Evolutionary conservation across 2,888 invertebrate genomes (phyloP).

Genomic region (Agapostemon virescens): DNA sequence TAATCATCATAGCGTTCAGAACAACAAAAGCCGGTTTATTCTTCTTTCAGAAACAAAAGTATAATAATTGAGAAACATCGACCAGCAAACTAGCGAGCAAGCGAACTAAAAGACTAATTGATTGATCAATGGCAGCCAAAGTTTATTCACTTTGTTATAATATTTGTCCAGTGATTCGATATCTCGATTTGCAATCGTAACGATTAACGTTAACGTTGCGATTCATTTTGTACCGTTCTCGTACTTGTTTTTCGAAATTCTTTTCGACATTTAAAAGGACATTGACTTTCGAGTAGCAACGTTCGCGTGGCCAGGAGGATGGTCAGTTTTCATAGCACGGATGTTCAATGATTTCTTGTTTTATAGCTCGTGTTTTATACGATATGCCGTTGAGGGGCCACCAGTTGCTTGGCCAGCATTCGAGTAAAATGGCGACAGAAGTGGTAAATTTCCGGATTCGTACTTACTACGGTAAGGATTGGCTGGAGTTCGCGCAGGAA

Average conservation of each 20-base stretch:
- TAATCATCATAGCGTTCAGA: too few relatives aligned
- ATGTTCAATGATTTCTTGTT: constrained; percentile 25
- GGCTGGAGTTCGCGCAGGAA: constrained; percentile 25
- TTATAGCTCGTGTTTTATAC: constrained; percentile 9
- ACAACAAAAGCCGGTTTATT: too few relatives aligned
- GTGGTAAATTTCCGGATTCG: constrained; percentile 74
- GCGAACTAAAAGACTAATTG: too few relatives aligned
- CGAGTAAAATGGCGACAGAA: constrained; percentile 66
- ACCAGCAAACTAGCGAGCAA: too few relatives aligned
- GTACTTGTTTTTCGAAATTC: neutral
- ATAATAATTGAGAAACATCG: too few relatives aligned
- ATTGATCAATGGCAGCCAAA: too few relatives aligned
- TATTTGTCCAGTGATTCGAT: too few relatives aligned
- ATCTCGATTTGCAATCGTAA: too few relatives aligned
- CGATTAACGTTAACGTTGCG: too few relatives aligned
- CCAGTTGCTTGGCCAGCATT: constrained; percentile 70
- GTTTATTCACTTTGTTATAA: too few relatives aligned
- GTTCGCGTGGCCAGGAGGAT: neutral
- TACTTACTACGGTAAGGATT: constrained; percentile 36
- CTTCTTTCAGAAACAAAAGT: too few relatives aligned
- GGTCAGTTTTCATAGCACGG: constrained; percentile 25
- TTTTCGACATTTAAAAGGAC: neutral
- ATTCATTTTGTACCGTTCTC: neutral
- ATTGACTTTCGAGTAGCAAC: neutral
- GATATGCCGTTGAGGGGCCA: constrained; percentile 60